Percentiles rank a stretch among this genome's conserved stretches.
Conservation (phyloP, 2,113 vertebrate genomes). For the Probosciger aterrimus region DNA sequence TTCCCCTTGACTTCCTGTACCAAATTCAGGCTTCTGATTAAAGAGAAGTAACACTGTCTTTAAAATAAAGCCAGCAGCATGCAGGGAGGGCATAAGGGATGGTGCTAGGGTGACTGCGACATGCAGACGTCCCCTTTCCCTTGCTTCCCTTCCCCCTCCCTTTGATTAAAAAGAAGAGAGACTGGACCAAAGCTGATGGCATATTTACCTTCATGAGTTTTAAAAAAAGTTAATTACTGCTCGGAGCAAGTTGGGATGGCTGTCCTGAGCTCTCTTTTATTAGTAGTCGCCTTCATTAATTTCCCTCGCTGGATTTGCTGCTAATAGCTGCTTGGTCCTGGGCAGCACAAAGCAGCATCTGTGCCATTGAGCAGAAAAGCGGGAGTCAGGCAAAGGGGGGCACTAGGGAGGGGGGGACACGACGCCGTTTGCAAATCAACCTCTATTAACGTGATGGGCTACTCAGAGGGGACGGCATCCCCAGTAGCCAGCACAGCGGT, state of each 20-base stretch:
- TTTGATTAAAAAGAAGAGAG: slow-evolving; percentile 74
- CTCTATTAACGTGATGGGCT: slow-evolving; percentile 77
- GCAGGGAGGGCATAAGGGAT: not conserved
- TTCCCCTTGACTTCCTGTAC: not conserved
- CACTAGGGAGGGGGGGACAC: not conserved
- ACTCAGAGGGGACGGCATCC: not conserved
- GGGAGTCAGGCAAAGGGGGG: slow-evolving; percentile 72
- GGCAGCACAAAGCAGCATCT: slow-evolving; percentile 82
- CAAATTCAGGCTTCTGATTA: not conserved
- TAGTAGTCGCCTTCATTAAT: slow-evolving; percentile 82
- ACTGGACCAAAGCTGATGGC: slow-evolving; percentile 65
- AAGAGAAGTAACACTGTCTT: not conserved
- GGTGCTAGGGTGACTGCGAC: not conserved
- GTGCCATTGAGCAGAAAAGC: slow-evolving; percentile 78
- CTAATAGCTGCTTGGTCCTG: slow-evolving; percentile 78
- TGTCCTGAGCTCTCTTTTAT: slow-evolving; percentile 82
- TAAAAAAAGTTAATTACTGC: slow-evolving; percentile 83
- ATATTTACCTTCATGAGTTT: slow-evolving; percentile 80
- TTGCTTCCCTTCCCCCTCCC: not conserved
- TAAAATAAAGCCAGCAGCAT: not conserved
- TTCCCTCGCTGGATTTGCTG: slow-evolving; percentile 81
- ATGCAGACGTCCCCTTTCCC: slow-evolving; percentile 1
- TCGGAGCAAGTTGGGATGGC: slow-evolving; percentile 78
- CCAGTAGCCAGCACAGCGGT: not conserved
- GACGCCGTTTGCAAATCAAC: slow-evolving; percentile 78